These are phyloP conservation scores for Homalodisca vitripennis DNA, from an alignment of 1,140 invertebrate genomes.

Conservation along the genomic window DNA sequence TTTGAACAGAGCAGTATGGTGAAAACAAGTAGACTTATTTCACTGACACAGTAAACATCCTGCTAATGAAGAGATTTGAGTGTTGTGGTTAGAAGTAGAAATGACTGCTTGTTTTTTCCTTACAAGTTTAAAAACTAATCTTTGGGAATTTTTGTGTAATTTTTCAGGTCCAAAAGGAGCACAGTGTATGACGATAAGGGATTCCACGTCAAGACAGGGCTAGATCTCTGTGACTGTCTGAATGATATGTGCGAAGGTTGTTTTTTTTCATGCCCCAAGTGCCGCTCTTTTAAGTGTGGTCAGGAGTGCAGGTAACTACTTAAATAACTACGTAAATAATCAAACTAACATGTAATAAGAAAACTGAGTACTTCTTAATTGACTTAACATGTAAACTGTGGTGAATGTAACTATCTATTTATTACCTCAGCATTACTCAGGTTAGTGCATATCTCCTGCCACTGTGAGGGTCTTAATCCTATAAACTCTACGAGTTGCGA, in stretches of 20 bases:
- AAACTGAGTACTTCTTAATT: background rate
- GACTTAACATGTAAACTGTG: background rate
- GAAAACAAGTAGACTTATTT: too few relatives aligned
- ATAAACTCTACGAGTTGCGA: background rate
- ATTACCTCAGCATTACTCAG: background rate
- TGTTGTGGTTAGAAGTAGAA: too few relatives aligned
- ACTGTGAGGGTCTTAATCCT: background rate
- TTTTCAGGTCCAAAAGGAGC: slow-evolving; percentile 3
- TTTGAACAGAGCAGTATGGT: too few relatives aligned
- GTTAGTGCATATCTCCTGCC: background rate
- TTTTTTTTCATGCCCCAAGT: slow-evolving; percentile 56
- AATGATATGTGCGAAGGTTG: slow-evolving; percentile 53
- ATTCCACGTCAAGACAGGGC: slow-evolving; percentile 45
- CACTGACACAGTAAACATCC: too few relatives aligned
- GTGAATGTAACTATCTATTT: background rate
- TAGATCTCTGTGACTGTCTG: slow-evolving; percentile 57
- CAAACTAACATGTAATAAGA: background rate
- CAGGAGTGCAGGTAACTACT: slow-evolving; percentile 51
- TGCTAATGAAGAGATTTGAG: too few relatives aligned
- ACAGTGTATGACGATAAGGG: slow-evolving; percentile 44
- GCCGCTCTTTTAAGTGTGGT: slow-evolving; percentile 55
- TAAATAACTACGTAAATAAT: background rate
- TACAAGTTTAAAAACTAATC: too few relatives aligned
- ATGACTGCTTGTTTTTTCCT: too few relatives aligned
- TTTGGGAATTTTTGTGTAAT: too few relatives aligned